Evolutionary conservation across 64 coral and sea anemone genomes (phyloP).

Genomic region (Trachythela sp.): DNA sequence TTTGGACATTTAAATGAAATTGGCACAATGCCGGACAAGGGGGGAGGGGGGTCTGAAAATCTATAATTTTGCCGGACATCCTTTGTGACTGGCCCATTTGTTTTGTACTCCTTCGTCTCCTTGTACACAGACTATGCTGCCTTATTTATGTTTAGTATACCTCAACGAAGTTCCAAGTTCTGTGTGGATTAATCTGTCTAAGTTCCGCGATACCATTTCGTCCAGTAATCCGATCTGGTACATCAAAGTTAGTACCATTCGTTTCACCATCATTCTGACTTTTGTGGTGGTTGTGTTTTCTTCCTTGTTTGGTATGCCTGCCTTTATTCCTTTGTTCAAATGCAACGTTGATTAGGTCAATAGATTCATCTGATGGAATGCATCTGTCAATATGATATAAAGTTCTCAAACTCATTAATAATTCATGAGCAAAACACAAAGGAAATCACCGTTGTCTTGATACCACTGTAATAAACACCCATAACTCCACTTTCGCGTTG

Average conservation of each 20-base stretch:
- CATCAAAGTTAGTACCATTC: constrained; percentile 46
- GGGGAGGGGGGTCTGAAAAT: no score
- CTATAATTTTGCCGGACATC: no score
- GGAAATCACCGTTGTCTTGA: no score
- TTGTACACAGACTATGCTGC: no score
- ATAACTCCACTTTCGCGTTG: no score
- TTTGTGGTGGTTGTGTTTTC: constrained; percentile 22
- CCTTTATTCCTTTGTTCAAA: constrained; percentile 78
- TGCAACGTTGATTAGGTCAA: constrained; percentile 97
- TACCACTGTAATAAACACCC: no score
- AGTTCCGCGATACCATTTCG: constrained; percentile 69
- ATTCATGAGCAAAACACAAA: no score
- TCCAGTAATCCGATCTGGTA: constrained; percentile 85
- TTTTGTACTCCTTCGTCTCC: no score
- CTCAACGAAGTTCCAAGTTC: constrained; percentile 95
- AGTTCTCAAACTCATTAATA: neutral
- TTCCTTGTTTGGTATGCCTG: constrained; percentile 32
- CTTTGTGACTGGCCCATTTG: no score
- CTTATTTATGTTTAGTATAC: no score
- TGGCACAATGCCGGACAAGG: no score
- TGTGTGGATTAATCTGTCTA: constrained; percentile 48
- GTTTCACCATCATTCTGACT: neutral
- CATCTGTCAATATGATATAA: constrained; percentile 38
- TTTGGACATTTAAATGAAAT: no score
- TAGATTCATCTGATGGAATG: constrained; percentile 64